Evolutionary conservation across 1,140 invertebrate species (phyloP), one percentile per base, ranked within the genome.

Genomic region (Cydia splendana): DNA sequence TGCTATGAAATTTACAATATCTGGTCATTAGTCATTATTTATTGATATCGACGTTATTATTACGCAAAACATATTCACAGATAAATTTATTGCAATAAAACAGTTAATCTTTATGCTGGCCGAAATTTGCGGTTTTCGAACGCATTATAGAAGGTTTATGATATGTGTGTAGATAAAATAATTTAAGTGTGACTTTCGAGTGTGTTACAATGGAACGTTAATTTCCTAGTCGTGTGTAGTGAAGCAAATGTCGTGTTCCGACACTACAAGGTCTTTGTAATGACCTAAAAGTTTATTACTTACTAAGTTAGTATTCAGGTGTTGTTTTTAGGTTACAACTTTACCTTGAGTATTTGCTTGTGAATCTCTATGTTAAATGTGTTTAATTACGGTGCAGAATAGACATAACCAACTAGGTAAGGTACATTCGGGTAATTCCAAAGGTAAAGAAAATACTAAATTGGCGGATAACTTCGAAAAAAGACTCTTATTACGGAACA

Each of bases 281-380:
- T 24, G 57, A 62, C 57, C 57, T 62, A 62, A 62, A 62, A 62
- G 57, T 62, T 62, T 62, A 62, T 20, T 62, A 62, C 57, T 57
- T 48, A 53, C 51, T 53, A 24, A 24, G 24, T 24, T 24, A 24
- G 24, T 24, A 62, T 62, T 62, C 57, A 12, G 9, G 57, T 62
- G 20, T 62, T 24, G 20, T 62, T n/a, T 51, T 53, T 62, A 62
- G 2, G 57, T 24, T 20, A 10, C 57, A 10, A 10, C 53, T 62
- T 62, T 12, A 62, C 57, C 57, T 62, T 62, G 57, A 62, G 57
- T 62, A 62, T 62, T 62, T 18, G 20, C 53, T 9, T 0, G 20
- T 10, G 57, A 24, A 62, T 62, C 57, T 62, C 57, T 62, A n/a
- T 24, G 51, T 62, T 62, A 24, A 62, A 9, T 12, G 20, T 24